Percentiles rank a stretch among this genome's conserved stretches.
Evolutionary conservation across 2,797 vertebrate genomes (phyloP).

Genomic region (Nasua narica): DNA sequence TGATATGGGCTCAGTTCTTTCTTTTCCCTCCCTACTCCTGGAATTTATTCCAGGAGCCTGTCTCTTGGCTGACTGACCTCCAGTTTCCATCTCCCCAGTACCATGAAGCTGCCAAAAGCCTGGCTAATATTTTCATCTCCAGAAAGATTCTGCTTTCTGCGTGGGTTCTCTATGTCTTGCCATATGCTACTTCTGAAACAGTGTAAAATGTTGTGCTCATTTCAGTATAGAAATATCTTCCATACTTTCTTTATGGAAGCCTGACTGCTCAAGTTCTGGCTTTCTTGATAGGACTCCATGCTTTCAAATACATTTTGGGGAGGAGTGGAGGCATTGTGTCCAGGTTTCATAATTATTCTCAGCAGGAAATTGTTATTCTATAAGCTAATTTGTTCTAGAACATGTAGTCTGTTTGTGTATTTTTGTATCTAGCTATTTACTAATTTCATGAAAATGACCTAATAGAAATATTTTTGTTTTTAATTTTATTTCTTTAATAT

Average conservation of each 20-base stretch:
- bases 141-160: not conserved
- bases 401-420: not conserved
- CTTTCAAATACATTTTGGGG: not conserved
- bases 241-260: not conserved
- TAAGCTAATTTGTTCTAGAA: not conserved
- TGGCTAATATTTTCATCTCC: not conserved
- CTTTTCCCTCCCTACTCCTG: not conserved
- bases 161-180: not conserved
- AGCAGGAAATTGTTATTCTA: not conserved
- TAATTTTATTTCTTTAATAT: not conserved
- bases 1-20: not conserved
- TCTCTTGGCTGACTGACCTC: not conserved
- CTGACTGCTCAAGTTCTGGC: not conserved
- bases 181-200: not conserved
- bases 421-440: not conserved
- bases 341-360: not conserved
- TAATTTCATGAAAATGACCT: not conserved
- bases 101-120: not conserved
- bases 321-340: not conserved
- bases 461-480: not conserved
- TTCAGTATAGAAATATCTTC: not conserved
- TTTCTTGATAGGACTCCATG: not conserved
- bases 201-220: not conserved
- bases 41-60: not conserved
- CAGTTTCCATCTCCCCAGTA: not conserved